Evolutionary conservation across 2,113 vertebrate genomes (phyloP).

Genomic region (Dryoscopus gambensis): DNA sequence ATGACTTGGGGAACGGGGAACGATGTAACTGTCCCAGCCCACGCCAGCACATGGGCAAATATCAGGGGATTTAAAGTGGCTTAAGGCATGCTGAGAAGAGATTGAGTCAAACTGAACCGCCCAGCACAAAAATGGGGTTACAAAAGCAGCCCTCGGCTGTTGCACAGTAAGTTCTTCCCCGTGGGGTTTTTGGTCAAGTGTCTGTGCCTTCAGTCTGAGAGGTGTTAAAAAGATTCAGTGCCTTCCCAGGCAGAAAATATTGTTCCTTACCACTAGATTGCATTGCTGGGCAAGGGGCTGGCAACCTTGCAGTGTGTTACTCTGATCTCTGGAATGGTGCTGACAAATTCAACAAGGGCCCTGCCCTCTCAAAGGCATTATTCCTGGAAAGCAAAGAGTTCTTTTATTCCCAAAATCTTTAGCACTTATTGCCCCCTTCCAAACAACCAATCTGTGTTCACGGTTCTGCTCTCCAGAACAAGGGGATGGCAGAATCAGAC

Average conservation of each 20-base stretch:
- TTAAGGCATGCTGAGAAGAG: background rate
- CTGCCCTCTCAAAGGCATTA: no score
- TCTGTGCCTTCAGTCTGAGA: background rate
- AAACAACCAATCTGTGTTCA: background rate
- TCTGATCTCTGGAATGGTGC: accelerated
- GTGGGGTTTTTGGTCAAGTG: background rate
- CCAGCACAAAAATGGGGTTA: background rate
- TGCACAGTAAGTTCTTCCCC: background rate
- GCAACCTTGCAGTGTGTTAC: background rate
- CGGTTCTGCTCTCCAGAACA: background rate
- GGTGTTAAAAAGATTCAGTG: background rate
- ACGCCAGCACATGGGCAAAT: background rate
- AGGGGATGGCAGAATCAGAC: background rate
- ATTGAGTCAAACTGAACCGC: background rate
- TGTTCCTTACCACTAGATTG: background rate
- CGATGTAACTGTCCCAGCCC: background rate
- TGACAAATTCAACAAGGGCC: background rate
- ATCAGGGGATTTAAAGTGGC: background rate
- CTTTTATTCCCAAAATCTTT: background rate
- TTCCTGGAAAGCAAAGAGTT: background rate
- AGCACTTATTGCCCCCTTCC: background rate
- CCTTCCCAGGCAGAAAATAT: background rate
- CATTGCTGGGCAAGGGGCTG: background rate
- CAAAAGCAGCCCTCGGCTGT: accelerated
- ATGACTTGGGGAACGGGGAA: accelerated